phyloP scores from a whole-genome alignment of 2,113 vertebrate species.

The Phocoena phocoena region DNA sequence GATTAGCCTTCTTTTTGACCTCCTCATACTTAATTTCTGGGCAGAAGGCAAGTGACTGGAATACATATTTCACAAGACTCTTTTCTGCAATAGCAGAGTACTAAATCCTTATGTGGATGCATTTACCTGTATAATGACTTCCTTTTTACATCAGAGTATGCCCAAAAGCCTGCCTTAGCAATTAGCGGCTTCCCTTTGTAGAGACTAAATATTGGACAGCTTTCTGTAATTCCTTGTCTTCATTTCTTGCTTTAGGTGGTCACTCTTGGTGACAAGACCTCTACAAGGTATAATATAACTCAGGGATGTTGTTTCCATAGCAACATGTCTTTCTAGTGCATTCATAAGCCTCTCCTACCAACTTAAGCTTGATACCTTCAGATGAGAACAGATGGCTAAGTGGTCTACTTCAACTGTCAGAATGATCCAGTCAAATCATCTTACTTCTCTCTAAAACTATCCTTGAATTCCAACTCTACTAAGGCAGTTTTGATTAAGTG shows the following conservation, averaged over 20 bases:
- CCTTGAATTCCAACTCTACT: conserved; percentile 70
- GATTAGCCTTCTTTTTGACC: conserved; percentile 49
- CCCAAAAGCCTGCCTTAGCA: neutral
- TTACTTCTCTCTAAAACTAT: conserved; percentile 60
- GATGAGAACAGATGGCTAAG: conserved; percentile 52
- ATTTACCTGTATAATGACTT: conserved; percentile 37
- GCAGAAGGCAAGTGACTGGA: conserved; percentile 34
- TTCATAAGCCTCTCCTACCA: conserved; percentile 43
- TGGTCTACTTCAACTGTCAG: conserved; percentile 55
- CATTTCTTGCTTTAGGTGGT: conserved; percentile 26
- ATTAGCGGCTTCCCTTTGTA: conserved; percentile 3
- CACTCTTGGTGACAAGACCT: conserved; percentile 30
- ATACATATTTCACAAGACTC: conserved; percentile 42
- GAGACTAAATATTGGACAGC: neutral
- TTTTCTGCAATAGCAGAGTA: neutral
- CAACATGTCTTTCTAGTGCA: conserved; percentile 45
- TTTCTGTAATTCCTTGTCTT: neutral
- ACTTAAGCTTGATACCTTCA: conserved; percentile 46
- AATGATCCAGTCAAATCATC: conserved; percentile 23
- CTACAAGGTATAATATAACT: conserved; percentile 41
- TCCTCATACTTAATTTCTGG: conserved; percentile 51
- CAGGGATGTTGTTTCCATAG: conserved; percentile 64
- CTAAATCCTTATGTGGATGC: neutral
- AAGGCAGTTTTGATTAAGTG: conserved; percentile 63
- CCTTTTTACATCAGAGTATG: conserved; percentile 8